These are phyloP conservation scores for Idaea aversata DNA, from an alignment of 2,888 invertebrate species.

Conservation along the genomic window DNA sequence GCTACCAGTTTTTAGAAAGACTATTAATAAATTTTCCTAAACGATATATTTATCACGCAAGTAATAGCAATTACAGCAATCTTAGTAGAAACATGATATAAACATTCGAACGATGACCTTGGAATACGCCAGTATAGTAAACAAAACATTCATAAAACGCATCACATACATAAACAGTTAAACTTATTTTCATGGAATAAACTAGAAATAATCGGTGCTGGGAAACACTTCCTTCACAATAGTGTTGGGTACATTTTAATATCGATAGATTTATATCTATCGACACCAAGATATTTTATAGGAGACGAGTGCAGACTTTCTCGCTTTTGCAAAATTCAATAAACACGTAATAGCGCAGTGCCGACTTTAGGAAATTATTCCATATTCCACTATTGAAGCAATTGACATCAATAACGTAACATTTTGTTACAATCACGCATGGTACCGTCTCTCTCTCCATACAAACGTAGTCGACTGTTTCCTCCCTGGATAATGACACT, in stretches of 20 bases:
- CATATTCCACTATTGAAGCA: no score
- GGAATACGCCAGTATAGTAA: neutral
- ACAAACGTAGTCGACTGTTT: no score
- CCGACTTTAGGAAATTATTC: no score
- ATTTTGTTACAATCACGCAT: no score
- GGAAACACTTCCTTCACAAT: neutral
- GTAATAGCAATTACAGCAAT: constrained; percentile 5
- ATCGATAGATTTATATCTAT: neutral
- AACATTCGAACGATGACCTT: neutral
- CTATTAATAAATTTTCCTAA: neutral
- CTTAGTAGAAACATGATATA: neutral
- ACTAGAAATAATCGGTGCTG: neutral
- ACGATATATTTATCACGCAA: neutral
- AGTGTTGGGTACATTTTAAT: neutral
- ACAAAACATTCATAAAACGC: constrained; percentile 1
- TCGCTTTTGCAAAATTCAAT: no score
- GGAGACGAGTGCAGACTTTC: no score
- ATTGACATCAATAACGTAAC: no score
- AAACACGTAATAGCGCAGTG: no score
- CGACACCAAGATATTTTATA: neutral
- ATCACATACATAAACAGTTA: neutral
- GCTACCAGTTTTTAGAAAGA: neutral
- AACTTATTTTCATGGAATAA: neutral
- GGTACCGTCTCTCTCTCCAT: no score
- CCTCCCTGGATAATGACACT: no score